These are phyloP conservation scores for Euura saliciscinereae DNA, from an alignment of 1,140 invertebrate genomes.

Conservation along the genomic window DNA sequence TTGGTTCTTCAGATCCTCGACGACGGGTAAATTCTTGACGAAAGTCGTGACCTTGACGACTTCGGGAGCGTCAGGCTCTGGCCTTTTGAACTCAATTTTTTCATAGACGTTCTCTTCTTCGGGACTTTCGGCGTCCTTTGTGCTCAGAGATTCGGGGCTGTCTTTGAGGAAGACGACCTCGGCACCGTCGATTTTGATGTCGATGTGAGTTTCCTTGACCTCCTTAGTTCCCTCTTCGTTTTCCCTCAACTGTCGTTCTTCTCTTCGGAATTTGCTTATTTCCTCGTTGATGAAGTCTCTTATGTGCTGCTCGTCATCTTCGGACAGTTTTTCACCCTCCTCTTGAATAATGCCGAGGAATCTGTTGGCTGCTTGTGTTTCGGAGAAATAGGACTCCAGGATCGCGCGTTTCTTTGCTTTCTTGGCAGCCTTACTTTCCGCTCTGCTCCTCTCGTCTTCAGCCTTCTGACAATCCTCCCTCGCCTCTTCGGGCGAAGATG, in stretches of 20 bases:
- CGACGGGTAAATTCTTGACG: neutral
- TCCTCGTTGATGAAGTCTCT: slow-evolving; percentile 59
- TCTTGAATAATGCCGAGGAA: slow-evolving; percentile 73
- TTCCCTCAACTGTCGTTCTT: slow-evolving; percentile 31
- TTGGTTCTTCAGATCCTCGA: neutral
- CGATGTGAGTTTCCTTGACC: slow-evolving; percentile 10
- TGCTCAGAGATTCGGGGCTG: neutral
- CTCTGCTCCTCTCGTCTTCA: slow-evolving; percentile 32
- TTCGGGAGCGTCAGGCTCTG: neutral
- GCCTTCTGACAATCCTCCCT: slow-evolving; percentile 22
- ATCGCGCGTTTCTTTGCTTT: slow-evolving; percentile 62
- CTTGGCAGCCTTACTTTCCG: slow-evolving; percentile 40
- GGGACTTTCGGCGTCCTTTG: neutral
- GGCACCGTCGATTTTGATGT: slow-evolving; percentile 31
- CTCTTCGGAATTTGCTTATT: slow-evolving; percentile 61
- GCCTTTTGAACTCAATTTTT: neutral
- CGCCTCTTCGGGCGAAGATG: slow-evolving; percentile 45
- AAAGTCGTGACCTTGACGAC: neutral
- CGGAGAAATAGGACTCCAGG: slow-evolving; percentile 62
- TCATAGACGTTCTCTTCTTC: slow-evolving; percentile 8
- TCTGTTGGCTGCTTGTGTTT: slow-evolving; percentile 61
- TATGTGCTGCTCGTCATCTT: slow-evolving; percentile 48
- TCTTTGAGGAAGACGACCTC: slow-evolving; percentile 27
- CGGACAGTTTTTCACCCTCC: slow-evolving; percentile 57
- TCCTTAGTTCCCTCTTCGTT: slow-evolving; percentile 3